Percentiles rank a stretch among this genome's conserved stretches.
Conservation (phyloP, 2,797 vertebrate species). For the Petrocephalus sullivani region DNA sequence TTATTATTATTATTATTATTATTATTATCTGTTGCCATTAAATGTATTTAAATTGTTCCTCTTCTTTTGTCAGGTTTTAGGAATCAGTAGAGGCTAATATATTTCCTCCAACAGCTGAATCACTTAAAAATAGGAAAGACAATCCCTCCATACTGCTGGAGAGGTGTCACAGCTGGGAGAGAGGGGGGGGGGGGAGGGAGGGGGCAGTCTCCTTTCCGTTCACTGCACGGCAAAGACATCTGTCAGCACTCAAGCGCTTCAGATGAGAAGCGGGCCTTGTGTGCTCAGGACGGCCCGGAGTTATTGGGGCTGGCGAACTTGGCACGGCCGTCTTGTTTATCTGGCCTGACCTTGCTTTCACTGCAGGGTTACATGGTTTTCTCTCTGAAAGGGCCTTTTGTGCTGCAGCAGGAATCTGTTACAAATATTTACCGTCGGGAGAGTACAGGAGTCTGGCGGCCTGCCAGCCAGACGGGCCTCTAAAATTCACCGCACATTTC, state of each 20-base stretch:
- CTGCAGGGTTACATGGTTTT: slow-evolving; percentile 72
- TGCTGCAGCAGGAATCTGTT: slow-evolving; percentile 92
- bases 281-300: slow-evolving; percentile 71
- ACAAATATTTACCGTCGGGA: slow-evolving; percentile 95
- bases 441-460: slow-evolving; percentile 73
- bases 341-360: slow-evolving; percentile 87
- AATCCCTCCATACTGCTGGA: neutral
- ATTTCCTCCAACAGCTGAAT: neutral
- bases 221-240: slow-evolving; percentile 82
- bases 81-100: neutral
- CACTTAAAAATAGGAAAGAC: neutral
- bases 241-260: slow-evolving; percentile 85
- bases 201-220: slow-evolving; percentile 75
- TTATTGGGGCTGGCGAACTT: slow-evolving; percentile 80
- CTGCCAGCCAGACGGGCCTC: slow-evolving; percentile 83
- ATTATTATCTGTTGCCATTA: neutral
- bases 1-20: neutral
- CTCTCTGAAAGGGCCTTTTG: slow-evolving; percentile 92
- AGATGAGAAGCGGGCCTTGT: slow-evolving; percentile 75
- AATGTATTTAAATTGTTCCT: neutral
- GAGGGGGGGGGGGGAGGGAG: slow-evolving; percentile 23
- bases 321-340: slow-evolving; percentile 86
- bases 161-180: slow-evolving; percentile 9
- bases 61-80: neutral
- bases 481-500: slow-evolving; percentile 93